A percentile compares a stretch with the other conserved stretches of the same genome.
phyloP scores from a whole-genome alignment of 2,888 invertebrate species.

The Stenchaetothrips biformis region DNA sequence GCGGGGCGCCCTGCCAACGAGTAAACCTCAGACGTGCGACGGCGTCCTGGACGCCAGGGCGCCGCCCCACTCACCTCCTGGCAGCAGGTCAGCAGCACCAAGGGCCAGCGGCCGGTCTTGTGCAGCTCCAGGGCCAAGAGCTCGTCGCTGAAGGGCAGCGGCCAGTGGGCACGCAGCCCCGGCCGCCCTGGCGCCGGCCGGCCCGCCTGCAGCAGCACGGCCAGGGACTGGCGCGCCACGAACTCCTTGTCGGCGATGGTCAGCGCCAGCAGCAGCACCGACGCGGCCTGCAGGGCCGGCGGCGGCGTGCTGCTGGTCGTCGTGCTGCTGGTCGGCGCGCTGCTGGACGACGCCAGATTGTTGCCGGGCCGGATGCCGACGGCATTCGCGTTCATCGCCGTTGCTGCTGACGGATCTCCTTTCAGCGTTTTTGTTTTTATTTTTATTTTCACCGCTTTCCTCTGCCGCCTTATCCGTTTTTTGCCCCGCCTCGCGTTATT shows the following conservation, averaged over 20 bases:
- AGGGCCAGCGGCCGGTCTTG: background rate
- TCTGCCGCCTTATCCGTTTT: background rate
- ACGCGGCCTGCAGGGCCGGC: background rate
- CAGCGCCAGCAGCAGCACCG: conserved; percentile 7
- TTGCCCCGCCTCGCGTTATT: background rate
- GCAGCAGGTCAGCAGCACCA: background rate
- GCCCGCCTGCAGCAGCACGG: background rate
- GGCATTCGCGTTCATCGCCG: conserved; percentile 8
- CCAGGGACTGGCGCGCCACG: background rate
- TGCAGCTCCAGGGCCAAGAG: background rate
- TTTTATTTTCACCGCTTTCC: background rate
- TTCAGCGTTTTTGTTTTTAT: background rate
- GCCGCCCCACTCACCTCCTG: conserved; percentile 39
- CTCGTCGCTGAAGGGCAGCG: background rate
- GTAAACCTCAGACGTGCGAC: no score
- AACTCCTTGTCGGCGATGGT: conserved; percentile 14
- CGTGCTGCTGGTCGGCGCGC: background rate
- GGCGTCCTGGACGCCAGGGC: background rate
- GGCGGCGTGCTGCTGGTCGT: background rate
- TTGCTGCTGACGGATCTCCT: background rate
- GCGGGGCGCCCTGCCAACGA: no score
- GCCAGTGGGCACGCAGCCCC: background rate
- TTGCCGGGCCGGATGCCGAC: background rate
- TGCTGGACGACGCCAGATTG: no score
- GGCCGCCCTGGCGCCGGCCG: background rate